Conservation (phyloP, 2,113 vertebrate genomes). For the Sturnus vulgaris region DNA sequence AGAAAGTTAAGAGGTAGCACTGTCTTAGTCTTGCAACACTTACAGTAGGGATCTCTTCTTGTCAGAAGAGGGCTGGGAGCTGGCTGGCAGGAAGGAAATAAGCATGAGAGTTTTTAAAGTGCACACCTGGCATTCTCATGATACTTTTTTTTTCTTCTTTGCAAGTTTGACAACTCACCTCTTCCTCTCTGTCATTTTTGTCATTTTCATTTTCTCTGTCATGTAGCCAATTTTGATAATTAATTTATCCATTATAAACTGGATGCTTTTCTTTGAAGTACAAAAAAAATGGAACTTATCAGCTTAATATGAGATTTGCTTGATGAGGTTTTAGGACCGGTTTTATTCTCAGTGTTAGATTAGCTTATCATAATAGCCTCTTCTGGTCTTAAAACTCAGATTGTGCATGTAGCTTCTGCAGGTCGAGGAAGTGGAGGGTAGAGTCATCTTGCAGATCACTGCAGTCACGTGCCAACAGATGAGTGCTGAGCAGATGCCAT, state of each 20-base stretch:
- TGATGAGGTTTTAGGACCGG: background rate
- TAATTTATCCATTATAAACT: background rate
- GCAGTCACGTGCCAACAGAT: rapidly evolving
- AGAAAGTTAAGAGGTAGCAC: background rate
- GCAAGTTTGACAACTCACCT: background rate
- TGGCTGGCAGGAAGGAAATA: background rate
- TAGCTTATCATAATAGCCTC: background rate
- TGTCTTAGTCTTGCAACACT: background rate
- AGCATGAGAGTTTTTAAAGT: background rate
- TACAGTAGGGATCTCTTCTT: background rate
- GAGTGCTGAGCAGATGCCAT: background rate
- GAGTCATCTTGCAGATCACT: background rate
- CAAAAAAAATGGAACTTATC: background rate
- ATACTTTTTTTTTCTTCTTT: background rate
- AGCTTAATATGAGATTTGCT: background rate
- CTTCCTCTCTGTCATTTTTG: background rate
- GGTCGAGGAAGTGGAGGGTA: background rate
- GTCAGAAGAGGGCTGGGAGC: background rate
- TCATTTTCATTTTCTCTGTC: background rate
- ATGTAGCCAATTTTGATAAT: background rate
- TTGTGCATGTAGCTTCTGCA: background rate
- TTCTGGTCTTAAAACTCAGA: background rate
- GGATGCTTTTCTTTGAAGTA: background rate
- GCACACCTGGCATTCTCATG: background rate
- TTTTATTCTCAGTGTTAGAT: background rate